Conservation (phyloP, 2,113 vertebrate genomes). For the Scalopus aquaticus region DNA sequence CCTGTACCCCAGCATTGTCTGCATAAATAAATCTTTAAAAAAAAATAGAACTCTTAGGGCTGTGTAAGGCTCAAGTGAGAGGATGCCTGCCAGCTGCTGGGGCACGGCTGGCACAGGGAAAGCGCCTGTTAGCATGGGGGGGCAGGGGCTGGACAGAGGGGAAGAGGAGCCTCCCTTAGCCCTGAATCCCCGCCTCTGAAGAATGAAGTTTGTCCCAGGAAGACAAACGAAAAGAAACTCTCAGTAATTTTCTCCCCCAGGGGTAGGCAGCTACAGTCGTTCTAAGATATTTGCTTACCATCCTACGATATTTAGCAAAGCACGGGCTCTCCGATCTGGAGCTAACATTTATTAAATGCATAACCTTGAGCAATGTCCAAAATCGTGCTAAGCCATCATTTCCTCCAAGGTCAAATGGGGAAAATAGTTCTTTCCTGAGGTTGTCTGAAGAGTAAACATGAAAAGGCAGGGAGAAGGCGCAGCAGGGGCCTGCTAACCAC, state of each 20-base stretch:
- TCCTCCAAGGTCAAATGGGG: background rate
- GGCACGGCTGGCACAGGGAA: background rate
- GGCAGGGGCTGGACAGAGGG: background rate
- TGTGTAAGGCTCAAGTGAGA: background rate
- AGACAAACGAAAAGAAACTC: background rate
- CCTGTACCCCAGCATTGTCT: too few relatives aligned
- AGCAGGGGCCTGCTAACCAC: background rate
- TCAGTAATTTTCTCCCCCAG: background rate
- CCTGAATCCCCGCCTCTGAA: background rate
- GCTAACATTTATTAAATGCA: background rate
- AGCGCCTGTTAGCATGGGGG: too few relatives aligned
- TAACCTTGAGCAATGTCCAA: slow-evolving; percentile 26
- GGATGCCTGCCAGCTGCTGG: background rate
- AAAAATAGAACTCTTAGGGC: too few relatives aligned
- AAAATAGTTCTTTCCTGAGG: background rate
- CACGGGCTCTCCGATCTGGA: background rate
- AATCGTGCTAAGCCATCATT: background rate
- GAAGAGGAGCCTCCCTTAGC: background rate
- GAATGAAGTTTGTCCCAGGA: background rate
- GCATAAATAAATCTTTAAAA: too few relatives aligned
- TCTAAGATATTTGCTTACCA: background rate
- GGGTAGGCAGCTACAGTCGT: background rate
- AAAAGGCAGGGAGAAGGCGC: background rate
- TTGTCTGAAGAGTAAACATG: background rate
- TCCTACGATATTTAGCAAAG: background rate